Percentiles rank a stretch among this genome's conserved stretches.
phyloP scores from a whole-genome alignment of 2,888 invertebrate species.

The Stenoptilia bipunctidactyla region DNA sequence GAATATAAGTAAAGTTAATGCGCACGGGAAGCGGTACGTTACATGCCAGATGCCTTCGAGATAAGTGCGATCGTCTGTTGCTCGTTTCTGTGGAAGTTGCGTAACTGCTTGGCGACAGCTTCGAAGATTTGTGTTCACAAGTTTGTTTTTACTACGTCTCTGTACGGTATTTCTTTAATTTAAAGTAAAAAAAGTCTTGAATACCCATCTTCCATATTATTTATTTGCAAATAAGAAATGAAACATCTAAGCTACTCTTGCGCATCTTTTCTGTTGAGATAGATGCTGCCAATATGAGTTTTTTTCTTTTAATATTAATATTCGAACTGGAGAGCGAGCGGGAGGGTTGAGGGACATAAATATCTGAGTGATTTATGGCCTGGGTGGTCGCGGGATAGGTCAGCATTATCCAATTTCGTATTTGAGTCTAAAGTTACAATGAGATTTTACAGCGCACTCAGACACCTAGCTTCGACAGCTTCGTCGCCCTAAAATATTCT shows the following conservation, averaged over 20 bases:
- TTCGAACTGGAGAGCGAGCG: constrained; percentile 52
- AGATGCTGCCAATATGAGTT: background rate
- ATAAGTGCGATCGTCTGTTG: constrained; percentile 35
- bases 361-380: constrained; percentile 68
- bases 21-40: constrained; percentile 60
- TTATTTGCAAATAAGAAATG: constrained; percentile 18
- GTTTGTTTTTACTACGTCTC: constrained; percentile 28
- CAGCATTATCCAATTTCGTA: constrained; percentile 72
- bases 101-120: constrained; percentile 44
- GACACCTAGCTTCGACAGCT: background rate
- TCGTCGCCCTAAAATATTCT: no score
- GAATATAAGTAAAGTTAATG: constrained; percentile 66
- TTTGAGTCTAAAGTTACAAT: constrained; percentile 69
- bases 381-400: constrained; percentile 70
- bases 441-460: constrained; percentile 60
- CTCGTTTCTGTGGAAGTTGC: constrained; percentile 40
- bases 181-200: no score
- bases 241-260: no score
- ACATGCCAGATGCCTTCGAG: constrained; percentile 53
- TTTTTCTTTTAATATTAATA: constrained; percentile 68
- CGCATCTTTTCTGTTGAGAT: background rate
- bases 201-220: constrained; percentile 17
- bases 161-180: constrained; percentile 3
- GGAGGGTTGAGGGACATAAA: constrained; percentile 62
- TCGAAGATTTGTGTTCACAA: background rate